A percentile compares a stretch with the other conserved stretches of the same genome.
Evolutionary conservation across 2,113 vertebrate species (phyloP).

Genomic region (Charina bottae): DNA sequence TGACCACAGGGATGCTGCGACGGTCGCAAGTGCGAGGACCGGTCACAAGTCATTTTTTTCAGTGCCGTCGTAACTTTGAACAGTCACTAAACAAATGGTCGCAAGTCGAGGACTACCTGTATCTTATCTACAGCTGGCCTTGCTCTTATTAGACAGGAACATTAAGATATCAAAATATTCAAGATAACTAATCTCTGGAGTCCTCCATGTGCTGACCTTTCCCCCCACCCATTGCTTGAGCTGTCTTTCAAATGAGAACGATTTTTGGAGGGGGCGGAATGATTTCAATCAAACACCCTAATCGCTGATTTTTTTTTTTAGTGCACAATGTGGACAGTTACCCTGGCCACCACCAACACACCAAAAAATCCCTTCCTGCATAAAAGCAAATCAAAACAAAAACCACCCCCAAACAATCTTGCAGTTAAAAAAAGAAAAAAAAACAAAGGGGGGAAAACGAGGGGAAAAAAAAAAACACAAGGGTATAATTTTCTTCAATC

Average conservation of each 20-base stretch:
- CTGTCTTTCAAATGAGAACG: background rate
- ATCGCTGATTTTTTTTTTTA: conserved; percentile 58
- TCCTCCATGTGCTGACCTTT: background rate
- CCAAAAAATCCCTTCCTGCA: conserved; percentile 25
- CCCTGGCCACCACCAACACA: conserved; percentile 1
- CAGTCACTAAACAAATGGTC: too few relatives aligned
- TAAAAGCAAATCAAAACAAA: background rate
- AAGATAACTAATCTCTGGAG: background rate
- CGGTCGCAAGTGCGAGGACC: too few relatives aligned
- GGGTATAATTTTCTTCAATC: conserved; percentile 97
- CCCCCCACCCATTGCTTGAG: background rate
- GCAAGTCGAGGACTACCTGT: too few relatives aligned
- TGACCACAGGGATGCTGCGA: too few relatives aligned
- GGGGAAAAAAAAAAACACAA: conserved; percentile 55
- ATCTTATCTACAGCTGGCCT: too few relatives aligned
- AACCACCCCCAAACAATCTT: conserved; percentile 17
- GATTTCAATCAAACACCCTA: conserved; percentile 43
- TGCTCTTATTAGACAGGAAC: background rate
- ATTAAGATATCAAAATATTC: background rate
- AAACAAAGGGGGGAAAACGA: conserved; percentile 48
- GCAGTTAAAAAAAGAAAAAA: conserved; percentile 6
- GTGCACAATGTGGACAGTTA: conserved; percentile 67
- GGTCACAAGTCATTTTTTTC: too few relatives aligned
- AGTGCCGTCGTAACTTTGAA: too few relatives aligned
- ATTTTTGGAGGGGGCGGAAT: too few relatives aligned